Evolutionary conservation across 2,888 invertebrate genomes (phyloP).

Genomic region (Lampropteryx suffumata): DNA sequence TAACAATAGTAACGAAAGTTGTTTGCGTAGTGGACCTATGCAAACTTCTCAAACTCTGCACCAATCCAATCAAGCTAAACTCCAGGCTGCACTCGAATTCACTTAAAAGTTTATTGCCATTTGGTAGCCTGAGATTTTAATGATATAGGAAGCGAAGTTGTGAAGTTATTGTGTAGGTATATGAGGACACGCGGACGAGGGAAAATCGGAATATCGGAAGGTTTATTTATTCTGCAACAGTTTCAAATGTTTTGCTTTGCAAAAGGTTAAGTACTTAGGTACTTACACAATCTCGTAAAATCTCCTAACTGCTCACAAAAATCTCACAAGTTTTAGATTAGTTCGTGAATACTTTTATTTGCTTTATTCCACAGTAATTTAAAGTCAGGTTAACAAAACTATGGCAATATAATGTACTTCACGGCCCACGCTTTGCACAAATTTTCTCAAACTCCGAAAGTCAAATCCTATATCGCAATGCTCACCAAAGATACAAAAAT

Average conservation of each 20-base stretch:
- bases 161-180: conserved; percentile 1
- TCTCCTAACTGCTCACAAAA: conserved; percentile 2
- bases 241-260: too few relatives aligned
- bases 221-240: too few relatives aligned
- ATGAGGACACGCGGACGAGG: too few relatives aligned
- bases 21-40: conserved; percentile 1
- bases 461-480: conserved; percentile 18
- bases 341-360: conserved; percentile 1
- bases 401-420: not conserved
- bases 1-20: conserved; percentile 5
- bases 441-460: conserved; percentile 10
- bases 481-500: conserved; percentile 44
- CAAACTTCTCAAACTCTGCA: conserved; percentile 7
- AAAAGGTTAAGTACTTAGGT: too few relatives aligned
- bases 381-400: not conserved
- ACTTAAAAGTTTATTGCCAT: conserved; percentile 22
- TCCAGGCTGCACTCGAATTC: conserved; percentile 10
- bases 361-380: not conserved
- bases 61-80: conserved; percentile 17
- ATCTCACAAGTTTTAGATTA: not conserved
- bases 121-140: conserved; percentile 14
- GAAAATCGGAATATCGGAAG: too few relatives aligned
- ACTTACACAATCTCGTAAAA: conserved; percentile 7
- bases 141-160: conserved; percentile 12
- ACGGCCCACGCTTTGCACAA: not conserved